phyloP scores from a whole-genome alignment of 2,888 invertebrate genomes.

The Melinaea menophilus region DNA sequence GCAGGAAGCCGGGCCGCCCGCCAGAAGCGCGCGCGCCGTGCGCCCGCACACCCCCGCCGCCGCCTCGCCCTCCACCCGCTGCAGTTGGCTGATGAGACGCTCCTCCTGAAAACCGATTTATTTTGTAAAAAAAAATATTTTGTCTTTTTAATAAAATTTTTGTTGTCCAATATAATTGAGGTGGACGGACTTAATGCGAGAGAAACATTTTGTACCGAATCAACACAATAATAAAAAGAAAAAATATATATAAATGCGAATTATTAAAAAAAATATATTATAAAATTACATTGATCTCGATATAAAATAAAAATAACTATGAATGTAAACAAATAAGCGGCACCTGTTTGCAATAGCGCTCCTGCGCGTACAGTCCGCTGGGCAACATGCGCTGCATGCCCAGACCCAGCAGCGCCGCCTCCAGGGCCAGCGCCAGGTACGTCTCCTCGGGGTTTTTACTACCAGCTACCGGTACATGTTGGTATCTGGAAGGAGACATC shows the following conservation, averaged over 20 bases:
- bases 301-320: background rate
- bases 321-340: too few species aligned
- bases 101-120: constrained; percentile 79
- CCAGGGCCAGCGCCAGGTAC: constrained; percentile 85
- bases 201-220: too few species aligned
- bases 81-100: constrained; percentile 84
- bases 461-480: constrained; percentile 86
- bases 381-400: constrained; percentile 89
- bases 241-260: too few species aligned
- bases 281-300: background rate
- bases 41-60: constrained; percentile 82
- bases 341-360: constrained; percentile 71
- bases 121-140: constrained; percentile 32
- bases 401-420: constrained; percentile 87
- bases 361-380: constrained; percentile 87
- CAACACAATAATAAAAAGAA: too few species aligned
- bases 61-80: constrained; percentile 86
- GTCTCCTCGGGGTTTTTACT: constrained; percentile 85
- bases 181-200: too few species aligned
- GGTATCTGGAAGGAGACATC: constrained; percentile 72
- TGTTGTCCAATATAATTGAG: too few species aligned
- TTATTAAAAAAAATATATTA: too few species aligned
- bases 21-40: constrained; percentile 83
- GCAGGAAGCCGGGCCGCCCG: constrained; percentile 87
- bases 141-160: background rate